These are phyloP conservation scores for Microcebus tavaratra DNA, from an alignment of 2,113 vertebrate genomes.

Conservation along the genomic window DNA sequence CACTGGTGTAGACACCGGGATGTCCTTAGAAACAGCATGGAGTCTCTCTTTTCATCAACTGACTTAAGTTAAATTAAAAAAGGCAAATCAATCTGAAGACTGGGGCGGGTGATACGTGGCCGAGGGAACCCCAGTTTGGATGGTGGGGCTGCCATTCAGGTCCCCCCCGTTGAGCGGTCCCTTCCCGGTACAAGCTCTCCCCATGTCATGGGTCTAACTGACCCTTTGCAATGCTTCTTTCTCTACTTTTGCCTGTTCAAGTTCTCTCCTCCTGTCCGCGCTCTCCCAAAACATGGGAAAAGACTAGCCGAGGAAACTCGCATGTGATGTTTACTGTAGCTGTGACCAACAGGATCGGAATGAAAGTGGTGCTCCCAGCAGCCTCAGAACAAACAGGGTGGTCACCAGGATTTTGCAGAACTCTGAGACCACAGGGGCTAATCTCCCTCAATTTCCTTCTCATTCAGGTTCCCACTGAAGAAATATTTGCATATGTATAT, in stretches of 20 bases:
- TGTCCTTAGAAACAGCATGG: too few relatives aligned
- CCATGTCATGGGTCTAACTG: fast-evolving
- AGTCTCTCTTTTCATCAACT: background rate
- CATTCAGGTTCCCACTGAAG: background rate
- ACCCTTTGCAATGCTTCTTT: background rate
- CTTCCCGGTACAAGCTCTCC: background rate
- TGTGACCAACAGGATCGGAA: background rate
- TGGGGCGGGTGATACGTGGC: background rate
- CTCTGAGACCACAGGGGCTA: fast-evolving
- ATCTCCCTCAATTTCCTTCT: background rate
- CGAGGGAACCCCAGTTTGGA: background rate
- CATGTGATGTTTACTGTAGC: fast-evolving
- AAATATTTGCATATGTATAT: conserved; percentile 60
- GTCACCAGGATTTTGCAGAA: background rate
- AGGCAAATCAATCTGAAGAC: background rate
- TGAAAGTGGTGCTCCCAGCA: background rate
- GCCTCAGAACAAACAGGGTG: background rate
- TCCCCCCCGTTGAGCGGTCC: too few relatives aligned
- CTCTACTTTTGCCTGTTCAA: background rate
- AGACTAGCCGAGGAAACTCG: too few relatives aligned
- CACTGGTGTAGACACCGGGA: background rate
- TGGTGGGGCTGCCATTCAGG: background rate
- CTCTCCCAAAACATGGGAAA: background rate
- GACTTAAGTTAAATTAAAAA: background rate
- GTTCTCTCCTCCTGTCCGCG: background rate